Evolutionary conservation across 1,140 invertebrate species (phyloP).

Genomic region (silkworm (Bombyx mori)): DNA sequence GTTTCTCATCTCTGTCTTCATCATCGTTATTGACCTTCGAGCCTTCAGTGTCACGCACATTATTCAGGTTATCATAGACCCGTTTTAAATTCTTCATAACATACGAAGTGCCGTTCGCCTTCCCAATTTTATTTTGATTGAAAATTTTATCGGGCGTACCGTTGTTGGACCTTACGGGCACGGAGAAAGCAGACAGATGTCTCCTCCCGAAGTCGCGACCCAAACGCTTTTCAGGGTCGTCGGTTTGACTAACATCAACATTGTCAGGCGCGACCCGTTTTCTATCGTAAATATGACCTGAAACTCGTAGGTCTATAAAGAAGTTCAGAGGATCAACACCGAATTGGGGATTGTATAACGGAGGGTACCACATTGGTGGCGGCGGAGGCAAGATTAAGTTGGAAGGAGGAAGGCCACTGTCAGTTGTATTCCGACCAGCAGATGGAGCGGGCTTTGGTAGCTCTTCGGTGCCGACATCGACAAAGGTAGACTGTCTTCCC

Average conservation of each 20-base stretch:
- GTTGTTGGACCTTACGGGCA: constrained; percentile 60
- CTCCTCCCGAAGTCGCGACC: constrained; percentile 62
- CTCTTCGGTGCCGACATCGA: constrained; percentile 63
- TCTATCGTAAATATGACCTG: constrained; percentile 84
- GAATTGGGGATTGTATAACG: constrained; percentile 80
- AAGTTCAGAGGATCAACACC: constrained; percentile 85
- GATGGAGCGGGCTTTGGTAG: constrained; percentile 51
- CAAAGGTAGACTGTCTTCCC: constrained; percentile 46
- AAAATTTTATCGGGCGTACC: constrained; percentile 43
- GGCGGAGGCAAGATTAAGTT: constrained; percentile 74
- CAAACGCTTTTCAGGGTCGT: constrained; percentile 41
- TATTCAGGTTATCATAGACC: constrained; percentile 49
- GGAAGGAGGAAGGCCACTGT: constrained; percentile 59
- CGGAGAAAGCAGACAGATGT: constrained; percentile 77
- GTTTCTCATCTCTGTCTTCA: constrained; percentile 32
- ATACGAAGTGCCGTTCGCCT: constrained; percentile 47
- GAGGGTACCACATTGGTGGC: constrained; percentile 82
- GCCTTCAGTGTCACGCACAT: constrained; percentile 25
- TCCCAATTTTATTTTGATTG: constrained; percentile 27
- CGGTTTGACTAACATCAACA: constrained; percentile 39
- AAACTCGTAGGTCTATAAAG: constrained; percentile 85
- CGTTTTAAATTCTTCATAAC: constrained; percentile 62
- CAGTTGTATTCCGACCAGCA: constrained; percentile 37
- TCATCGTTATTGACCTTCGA: constrained; percentile 32
- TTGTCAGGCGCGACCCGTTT: constrained; percentile 72